phyloP scores from a whole-genome alignment of 2,797 vertebrate genomes.

The Danio tinwini region DNA sequence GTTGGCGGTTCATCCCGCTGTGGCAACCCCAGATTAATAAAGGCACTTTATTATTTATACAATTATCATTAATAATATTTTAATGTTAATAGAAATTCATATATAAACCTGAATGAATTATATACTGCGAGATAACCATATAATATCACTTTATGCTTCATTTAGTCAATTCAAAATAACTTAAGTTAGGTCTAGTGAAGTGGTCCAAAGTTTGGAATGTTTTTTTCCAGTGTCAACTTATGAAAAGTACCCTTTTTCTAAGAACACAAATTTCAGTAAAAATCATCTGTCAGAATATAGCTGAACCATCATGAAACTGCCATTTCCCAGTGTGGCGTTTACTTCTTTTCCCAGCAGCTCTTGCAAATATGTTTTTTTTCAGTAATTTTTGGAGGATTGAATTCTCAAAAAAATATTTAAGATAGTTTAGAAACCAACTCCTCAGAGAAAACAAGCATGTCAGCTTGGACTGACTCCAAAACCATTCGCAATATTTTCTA shows the following conservation, averaged over 20 bases:
- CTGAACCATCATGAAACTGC: conserved; percentile 5
- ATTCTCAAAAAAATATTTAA: neutral
- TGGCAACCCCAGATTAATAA: no score
- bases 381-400: neutral
- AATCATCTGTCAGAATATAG: neutral
- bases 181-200: no score
- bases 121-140: no score
- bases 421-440: conserved; percentile 8
- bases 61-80: no score
- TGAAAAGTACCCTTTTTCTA: neutral
- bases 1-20: no score
- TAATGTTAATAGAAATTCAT: no score
- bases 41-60: no score
- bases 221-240: neutral
- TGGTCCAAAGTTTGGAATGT: no score
- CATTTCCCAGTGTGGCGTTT: conserved; percentile 6
- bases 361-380: neutral
- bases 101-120: no score
- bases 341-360: conserved; percentile 3
- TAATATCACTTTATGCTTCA: no score
- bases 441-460: conserved; percentile 8
- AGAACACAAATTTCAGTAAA: neutral
- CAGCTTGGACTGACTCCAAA: conserved; percentile 8
- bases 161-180: no score
- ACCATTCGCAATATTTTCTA: neutral